Conservation (phyloP, 1,140 invertebrate species). For the Drosophila suzukii region DNA sequence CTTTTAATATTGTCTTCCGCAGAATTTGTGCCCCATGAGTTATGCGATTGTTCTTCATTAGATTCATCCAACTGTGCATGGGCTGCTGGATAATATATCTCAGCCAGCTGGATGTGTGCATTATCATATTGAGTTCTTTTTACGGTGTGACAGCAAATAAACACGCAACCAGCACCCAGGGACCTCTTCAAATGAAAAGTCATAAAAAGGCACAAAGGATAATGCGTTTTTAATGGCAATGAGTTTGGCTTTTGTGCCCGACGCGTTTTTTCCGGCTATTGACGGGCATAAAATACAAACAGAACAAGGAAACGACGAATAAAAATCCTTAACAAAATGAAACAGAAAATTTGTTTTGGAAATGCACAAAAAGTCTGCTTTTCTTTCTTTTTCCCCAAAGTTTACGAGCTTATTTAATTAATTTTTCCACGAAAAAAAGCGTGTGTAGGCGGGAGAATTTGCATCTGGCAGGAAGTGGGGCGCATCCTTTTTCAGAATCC, state of each 20-base stretch:
- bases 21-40: conserved; percentile 10
- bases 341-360: conserved; percentile 68
- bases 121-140: conserved; percentile 69
- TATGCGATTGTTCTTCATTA: conserved; percentile 47
- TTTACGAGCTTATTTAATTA: conserved; percentile 51
- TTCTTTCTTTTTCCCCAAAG: conserved; percentile 17
- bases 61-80: conserved; percentile 20
- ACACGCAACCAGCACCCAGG: conserved; percentile 57
- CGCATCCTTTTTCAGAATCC: conserved; percentile 28
- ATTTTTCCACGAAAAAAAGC: conserved; percentile 38
- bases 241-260: conserved; percentile 75
- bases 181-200: conserved; percentile 73
- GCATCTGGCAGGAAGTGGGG: conserved; percentile 38
- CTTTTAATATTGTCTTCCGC: conserved; percentile 51
- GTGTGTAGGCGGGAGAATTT: conserved; percentile 21
- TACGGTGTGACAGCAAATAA: conserved; percentile 73
- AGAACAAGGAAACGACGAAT: conserved; percentile 47
- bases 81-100: conserved; percentile 43
- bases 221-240: conserved; percentile 82
- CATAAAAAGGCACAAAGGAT: conserved; percentile 80
- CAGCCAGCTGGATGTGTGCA: conserved; percentile 43
- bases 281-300: conserved; percentile 36
- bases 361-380: conserved; percentile 44
- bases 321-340: conserved; percentile 62
- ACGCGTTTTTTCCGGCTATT: conserved; percentile 58